Evolutionary conservation across 2,888 invertebrate genomes (phyloP).

Genomic region (Sisyra nigra): DNA sequence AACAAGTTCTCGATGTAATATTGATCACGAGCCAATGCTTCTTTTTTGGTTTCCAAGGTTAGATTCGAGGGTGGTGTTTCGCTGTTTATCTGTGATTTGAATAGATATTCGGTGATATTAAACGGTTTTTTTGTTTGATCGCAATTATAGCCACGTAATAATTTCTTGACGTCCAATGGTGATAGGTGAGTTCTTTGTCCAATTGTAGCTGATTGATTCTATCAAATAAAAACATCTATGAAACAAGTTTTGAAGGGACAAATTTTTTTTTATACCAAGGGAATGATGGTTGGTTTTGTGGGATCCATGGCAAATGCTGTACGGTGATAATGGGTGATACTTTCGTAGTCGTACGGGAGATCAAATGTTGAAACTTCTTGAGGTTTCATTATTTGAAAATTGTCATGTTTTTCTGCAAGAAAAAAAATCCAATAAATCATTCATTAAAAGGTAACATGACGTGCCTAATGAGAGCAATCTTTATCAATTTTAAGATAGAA

Average conservation of each 20-base stretch:
- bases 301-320: constrained; percentile 10
- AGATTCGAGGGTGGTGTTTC: no score
- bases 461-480: no score
- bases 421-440: not conserved
- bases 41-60: no score
- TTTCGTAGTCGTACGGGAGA: constrained; percentile 14
- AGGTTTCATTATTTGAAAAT: constrained; percentile 20
- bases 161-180: not conserved
- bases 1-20: no score
- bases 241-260: not conserved
- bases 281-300: constrained; percentile 3
- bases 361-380: constrained; percentile 12
- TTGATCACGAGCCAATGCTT: no score
- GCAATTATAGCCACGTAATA: not conserved
- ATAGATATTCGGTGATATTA: not conserved
- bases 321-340: constrained; percentile 15
- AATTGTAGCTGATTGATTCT: not conserved
- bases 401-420: constrained; percentile 12
- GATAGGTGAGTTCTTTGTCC: constrained; percentile 6
- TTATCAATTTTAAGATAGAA: no score
- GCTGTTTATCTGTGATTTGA: no score
- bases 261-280: constrained; percentile 1
- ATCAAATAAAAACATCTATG: not conserved
- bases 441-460: not conserved
- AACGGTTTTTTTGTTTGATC: not conserved